Evolutionary conservation across 2,888 invertebrate species (phyloP).

Genomic region (Ichneumon xanthorius): DNA sequence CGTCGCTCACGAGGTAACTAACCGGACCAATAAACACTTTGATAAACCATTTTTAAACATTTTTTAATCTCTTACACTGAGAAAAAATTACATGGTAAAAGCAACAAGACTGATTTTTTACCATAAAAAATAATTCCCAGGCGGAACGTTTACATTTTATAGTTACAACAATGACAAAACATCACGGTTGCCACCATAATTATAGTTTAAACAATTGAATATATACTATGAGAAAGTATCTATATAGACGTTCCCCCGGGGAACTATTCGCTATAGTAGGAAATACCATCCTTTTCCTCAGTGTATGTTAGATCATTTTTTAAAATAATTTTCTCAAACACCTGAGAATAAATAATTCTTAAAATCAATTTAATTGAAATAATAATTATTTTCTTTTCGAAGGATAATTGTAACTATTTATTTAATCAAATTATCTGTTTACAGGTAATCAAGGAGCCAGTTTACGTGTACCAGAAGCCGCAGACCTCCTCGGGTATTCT

Average conservation of each 20-base stretch:
- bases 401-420: background rate
- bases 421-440: background rate
- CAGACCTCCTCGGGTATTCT: slow-evolving; percentile 24
- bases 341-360: background rate
- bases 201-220: too few species aligned
- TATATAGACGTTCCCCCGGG: too few species aligned
- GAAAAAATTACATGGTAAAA: too few species aligned
- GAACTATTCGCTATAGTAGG: too few species aligned
- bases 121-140: too few species aligned
- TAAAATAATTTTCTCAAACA: background rate
- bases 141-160: too few species aligned
- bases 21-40: background rate
- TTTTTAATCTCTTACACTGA: background rate
- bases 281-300: too few species aligned
- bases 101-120: too few species aligned
- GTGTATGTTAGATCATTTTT: background rate
- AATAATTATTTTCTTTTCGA: background rate
- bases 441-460: slow-evolving; percentile 64
- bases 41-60: background rate
- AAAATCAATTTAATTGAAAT: background rate
- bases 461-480: slow-evolving; percentile 62
- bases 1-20: slow-evolving; percentile 60
- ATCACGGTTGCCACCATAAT: too few species aligned
- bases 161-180: too few species aligned
- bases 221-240: too few species aligned